A percentile compares a stretch with the other conserved stretches of the same genome.
phyloP scores from a whole-genome alignment of 1,140 invertebrate genomes.

The Anastrepha obliqua region DNA sequence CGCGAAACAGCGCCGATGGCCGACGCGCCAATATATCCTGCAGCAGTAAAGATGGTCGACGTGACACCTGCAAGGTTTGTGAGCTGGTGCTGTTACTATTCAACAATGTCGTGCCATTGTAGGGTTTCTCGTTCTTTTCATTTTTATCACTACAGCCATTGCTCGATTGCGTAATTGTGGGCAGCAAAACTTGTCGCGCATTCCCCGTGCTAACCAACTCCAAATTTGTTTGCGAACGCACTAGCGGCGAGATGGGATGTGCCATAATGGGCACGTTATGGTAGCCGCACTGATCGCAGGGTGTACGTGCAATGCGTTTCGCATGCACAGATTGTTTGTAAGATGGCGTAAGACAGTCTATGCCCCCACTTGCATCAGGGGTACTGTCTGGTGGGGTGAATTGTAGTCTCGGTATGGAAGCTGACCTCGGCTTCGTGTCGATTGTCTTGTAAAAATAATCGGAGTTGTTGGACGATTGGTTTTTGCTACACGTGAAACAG shows the following conservation, averaged over 20 bases:
- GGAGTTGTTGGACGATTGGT: constrained; percentile 61
- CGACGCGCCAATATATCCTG: constrained; percentile 74
- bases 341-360: constrained; percentile 4
- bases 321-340: constrained; percentile 59
- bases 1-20: constrained; percentile 70
- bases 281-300: constrained; percentile 70
- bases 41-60: constrained; percentile 68
- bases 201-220: constrained; percentile 65
- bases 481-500: constrained; percentile 57
- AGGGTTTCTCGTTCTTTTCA: constrained; percentile 57
- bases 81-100: constrained; percentile 50
- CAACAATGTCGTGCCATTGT: constrained; percentile 58
- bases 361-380: background rate
- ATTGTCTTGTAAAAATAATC: constrained; percentile 63
- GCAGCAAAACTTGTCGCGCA: constrained; percentile 66
- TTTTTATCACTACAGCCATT: background rate
- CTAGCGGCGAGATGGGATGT: constrained; percentile 70
- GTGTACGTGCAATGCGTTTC: constrained; percentile 66
- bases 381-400: constrained; percentile 54
- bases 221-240: constrained; percentile 69
- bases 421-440: constrained; percentile 65
- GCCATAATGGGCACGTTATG: constrained; percentile 69
- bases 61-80: constrained; percentile 69
- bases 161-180: constrained; percentile 54
- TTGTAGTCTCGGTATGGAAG: constrained; percentile 64